Evolutionary conservation across 2,888 invertebrate genomes (phyloP).

Genomic region (Pseudococcus viburni): DNA sequence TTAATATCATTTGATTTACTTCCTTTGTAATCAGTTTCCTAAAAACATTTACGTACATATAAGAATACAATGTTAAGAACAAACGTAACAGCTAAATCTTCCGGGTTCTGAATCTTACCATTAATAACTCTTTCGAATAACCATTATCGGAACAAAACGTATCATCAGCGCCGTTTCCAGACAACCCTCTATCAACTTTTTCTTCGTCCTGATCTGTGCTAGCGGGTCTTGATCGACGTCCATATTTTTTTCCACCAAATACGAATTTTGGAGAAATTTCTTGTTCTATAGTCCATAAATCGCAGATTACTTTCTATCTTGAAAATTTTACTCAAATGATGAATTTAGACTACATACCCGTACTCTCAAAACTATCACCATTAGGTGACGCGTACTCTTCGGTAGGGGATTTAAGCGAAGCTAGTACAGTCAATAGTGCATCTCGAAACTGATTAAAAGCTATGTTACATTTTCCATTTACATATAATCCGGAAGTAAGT

Average conservation of each 20-base stretch:
- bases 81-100: not conserved
- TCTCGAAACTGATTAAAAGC: conserved; percentile 84
- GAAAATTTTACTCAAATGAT: not conserved
- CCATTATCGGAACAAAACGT: conserved; percentile 67
- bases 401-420: conserved; percentile 45
- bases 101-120: not conserved
- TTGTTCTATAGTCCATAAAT: conserved; percentile 72
- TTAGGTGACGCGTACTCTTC: not conserved
- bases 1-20: conserved; percentile 13
- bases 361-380: conserved; percentile 8
- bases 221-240: conserved; percentile 79
- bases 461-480: conserved; percentile 71
- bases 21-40: conserved; percentile 41
- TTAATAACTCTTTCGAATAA: conserved; percentile 20
- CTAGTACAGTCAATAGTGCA: conserved; percentile 73
- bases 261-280: conserved; percentile 83
- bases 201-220: conserved; percentile 69
- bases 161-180: conserved; percentile 72
- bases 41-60: not conserved
- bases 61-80: not conserved
- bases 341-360: conserved; percentile 27
- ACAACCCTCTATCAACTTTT: conserved; percentile 71
- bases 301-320: not conserved
- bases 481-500: conserved; percentile 63
- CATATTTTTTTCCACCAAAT: conserved; percentile 83